Conservation (phyloP, 2,888 invertebrate species). For the Himalopsyche tibetana region DNA sequence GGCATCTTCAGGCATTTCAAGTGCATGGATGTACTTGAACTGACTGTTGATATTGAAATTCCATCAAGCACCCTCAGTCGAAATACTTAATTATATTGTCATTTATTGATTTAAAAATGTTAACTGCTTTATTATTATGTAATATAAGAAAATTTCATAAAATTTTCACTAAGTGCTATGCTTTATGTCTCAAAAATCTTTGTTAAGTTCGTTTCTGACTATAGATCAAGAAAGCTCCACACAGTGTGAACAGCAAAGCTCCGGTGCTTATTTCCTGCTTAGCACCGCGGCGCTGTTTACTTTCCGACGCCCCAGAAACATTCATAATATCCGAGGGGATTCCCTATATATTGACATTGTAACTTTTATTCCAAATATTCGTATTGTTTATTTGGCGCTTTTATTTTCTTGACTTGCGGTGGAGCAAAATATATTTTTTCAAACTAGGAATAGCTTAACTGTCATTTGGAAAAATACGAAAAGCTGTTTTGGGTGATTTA, state of each 20-base stretch:
- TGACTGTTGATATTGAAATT: too few relatives aligned
- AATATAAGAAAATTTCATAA: not conserved
- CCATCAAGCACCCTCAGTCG: too few relatives aligned
- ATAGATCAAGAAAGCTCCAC: conserved; percentile 15
- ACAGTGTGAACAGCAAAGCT: not conserved
- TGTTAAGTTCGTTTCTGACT: not conserved
- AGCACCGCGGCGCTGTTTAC: conserved; percentile 25
- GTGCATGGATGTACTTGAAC: too few relatives aligned
- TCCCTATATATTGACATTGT: not conserved
- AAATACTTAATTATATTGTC: too few relatives aligned
- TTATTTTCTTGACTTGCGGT: not conserved
- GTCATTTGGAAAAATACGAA: too few relatives aligned
- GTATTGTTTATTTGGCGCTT: not conserved
- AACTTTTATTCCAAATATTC: conserved; percentile 1
- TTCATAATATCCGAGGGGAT: conserved; percentile 13
- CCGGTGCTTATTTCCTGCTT: conserved; percentile 39
- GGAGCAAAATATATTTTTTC: too few relatives aligned
- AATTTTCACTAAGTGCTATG: not conserved
- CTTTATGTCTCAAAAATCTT: not conserved
- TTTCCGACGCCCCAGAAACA: not conserved
- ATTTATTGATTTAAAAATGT: too few relatives aligned
- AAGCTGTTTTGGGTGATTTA: too few relatives aligned
- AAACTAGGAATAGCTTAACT: too few relatives aligned
- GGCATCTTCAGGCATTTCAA: too few relatives aligned
- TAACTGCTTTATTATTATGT: too few relatives aligned